These are phyloP conservation scores for Alviniconcha marisindica DNA, from an alignment of 1,140 invertebrate genomes.

Conservation along the genomic window DNA sequence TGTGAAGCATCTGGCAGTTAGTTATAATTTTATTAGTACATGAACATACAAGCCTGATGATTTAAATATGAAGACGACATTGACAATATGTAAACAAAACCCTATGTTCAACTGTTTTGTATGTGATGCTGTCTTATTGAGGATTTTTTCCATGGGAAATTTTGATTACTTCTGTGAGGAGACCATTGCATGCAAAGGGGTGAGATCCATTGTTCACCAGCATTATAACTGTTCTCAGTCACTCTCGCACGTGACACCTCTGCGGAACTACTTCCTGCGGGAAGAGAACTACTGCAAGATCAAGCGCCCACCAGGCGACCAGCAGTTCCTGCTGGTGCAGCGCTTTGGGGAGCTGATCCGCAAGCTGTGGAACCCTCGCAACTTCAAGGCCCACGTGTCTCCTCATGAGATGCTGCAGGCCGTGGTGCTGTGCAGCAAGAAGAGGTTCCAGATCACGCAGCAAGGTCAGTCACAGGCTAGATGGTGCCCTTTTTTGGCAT, in stretches of 20 bases:
- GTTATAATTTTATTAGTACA: no score
- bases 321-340: conserved; percentile 90
- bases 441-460: conserved; percentile 98
- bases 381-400: conserved; percentile 99
- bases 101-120: no score
- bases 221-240: conserved; percentile 81
- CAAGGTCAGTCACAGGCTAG: conserved; percentile 88
- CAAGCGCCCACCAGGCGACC: conserved; percentile 90
- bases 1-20: no score
- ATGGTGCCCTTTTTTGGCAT: no score
- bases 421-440: conserved; percentile 98
- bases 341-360: conserved; percentile 97
- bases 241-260: conserved; percentile 94
- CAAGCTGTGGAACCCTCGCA: conserved; percentile 99
- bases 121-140: no score
- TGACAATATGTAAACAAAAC: no score
- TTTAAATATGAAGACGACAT: no score
- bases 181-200: no score
- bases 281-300: conserved; percentile 95
- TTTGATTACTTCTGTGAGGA: no score
- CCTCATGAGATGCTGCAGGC: conserved; percentile 99
- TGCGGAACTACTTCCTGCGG: conserved; percentile 95
- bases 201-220: no score
- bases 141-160: no score
- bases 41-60: no score